Evolutionary conservation across 2,797 vertebrate genomes (phyloP).

Genomic region (Miichthys miiuy): DNA sequence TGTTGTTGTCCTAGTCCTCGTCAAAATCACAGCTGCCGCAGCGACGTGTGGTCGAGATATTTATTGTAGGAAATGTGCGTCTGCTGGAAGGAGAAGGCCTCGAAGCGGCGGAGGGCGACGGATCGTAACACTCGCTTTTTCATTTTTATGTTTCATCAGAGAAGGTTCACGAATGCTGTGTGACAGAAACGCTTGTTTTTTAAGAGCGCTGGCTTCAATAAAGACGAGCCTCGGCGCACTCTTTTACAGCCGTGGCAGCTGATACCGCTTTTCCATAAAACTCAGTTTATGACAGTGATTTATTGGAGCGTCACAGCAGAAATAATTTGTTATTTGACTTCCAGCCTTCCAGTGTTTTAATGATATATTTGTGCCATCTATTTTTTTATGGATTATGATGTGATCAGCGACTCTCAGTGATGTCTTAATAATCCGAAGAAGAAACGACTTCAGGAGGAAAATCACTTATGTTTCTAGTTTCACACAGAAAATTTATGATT

Average conservation of each 20-base stretch:
- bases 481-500: conserved; percentile 27
- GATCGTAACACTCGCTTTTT: conserved; percentile 11
- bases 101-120: conserved; percentile 37
- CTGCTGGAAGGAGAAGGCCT: conserved; percentile 23
- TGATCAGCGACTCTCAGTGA: conserved; percentile 28
- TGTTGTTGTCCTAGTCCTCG: conserved; percentile 64
- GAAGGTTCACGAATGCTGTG: conserved; percentile 22
- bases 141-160: conserved; percentile 38
- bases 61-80: conserved; percentile 53
- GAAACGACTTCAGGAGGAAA: conserved; percentile 22
- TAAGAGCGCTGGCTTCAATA: conserved; percentile 12
- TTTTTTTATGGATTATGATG: conserved; percentile 33
- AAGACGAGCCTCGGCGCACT: conserved; percentile 12
- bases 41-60: conserved; percentile 63
- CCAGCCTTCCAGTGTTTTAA: conserved; percentile 22
- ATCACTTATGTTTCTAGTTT: conserved; percentile 14
- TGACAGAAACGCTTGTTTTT: conserved; percentile 15
- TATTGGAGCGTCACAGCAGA: conserved; percentile 29
- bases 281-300: conserved; percentile 28
- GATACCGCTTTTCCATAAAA: conserved; percentile 25
- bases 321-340: conserved; percentile 27
- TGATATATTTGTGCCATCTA: conserved; percentile 33
- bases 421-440: conserved; percentile 26
- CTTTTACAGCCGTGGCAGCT: conserved; percentile 17
- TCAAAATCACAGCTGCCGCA: conserved; percentile 72